Evolutionary conservation across 2,113 vertebrate genomes (phyloP).

Genomic region (Carassius auratus): DNA sequence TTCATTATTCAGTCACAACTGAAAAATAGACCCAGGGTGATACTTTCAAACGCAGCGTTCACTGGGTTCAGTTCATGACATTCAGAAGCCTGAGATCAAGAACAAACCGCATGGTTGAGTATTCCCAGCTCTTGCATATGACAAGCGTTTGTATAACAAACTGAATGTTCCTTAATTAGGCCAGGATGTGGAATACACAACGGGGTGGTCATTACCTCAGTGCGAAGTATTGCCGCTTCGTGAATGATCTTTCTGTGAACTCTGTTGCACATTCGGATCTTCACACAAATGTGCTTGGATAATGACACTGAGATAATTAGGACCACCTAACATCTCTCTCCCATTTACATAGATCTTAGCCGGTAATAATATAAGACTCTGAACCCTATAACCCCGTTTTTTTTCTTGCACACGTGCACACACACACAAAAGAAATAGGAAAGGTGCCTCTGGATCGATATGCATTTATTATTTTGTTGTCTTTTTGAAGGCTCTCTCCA

Average conservation of each 20-base stretch:
- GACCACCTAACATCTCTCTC: not conserved
- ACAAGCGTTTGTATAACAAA: slow-evolving; percentile 14
- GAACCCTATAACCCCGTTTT: not conserved
- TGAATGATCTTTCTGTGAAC: slow-evolving; percentile 20
- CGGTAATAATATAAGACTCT: not conserved
- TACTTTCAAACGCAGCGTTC: not conserved
- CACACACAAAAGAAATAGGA: not conserved
- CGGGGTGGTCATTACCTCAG: slow-evolving; percentile 1
- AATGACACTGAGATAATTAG: slow-evolving; percentile 22
- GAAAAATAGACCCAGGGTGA: not conserved
- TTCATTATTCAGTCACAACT: not conserved
- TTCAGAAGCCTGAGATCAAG: not conserved
- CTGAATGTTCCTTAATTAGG: slow-evolving; percentile 8
- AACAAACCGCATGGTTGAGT: not conserved
- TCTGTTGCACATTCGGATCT: not conserved
- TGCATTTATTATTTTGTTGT: not conserved
- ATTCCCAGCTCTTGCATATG: slow-evolving; percentile 2
- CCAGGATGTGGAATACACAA: not conserved
- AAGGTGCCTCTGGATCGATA: not conserved
- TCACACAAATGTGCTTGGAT: slow-evolving; percentile 2
- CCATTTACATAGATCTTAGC: not conserved
- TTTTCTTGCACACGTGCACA: not conserved
- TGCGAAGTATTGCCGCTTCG: not conserved
- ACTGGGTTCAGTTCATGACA: not conserved
- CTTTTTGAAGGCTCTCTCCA: not conserved